Conservation (phyloP, 1,140 invertebrate genomes). For the Aethina tumida region DNA sequence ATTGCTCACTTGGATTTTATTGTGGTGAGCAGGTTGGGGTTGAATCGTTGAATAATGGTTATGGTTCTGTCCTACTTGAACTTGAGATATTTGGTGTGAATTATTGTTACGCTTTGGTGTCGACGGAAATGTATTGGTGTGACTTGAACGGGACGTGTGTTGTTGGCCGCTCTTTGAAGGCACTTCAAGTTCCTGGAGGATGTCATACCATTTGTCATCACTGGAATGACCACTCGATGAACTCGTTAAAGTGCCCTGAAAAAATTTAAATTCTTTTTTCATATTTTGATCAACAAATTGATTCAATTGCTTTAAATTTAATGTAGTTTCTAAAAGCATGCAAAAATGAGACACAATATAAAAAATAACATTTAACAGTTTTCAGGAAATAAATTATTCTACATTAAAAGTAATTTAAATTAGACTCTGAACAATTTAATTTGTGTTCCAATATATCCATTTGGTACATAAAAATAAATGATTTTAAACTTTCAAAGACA, state of each 20-base stretch:
- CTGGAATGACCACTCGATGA: slow-evolving; percentile 56
- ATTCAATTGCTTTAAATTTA: no score
- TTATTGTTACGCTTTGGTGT: slow-evolving; percentile 31
- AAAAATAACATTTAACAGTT: no score
- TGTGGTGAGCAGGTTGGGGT: slow-evolving; percentile 27
- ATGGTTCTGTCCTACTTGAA: slow-evolving; percentile 23
- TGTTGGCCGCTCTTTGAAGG: slow-evolving; percentile 21
- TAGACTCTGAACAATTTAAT: no score
- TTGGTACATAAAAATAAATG: no score
- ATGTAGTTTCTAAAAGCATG: no score
- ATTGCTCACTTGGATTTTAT: slow-evolving; percentile 36
- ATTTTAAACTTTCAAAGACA: no score
- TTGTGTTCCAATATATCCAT: no score
- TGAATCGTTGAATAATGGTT: slow-evolving; percentile 30
- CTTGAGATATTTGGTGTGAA: slow-evolving; percentile 15
- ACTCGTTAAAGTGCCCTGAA: slow-evolving; percentile 47
- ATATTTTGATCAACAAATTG: not conserved
- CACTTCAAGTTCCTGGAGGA: slow-evolving; percentile 25
- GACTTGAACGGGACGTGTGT: slow-evolving; percentile 16
- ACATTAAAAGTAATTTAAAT: no score
- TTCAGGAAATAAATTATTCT: no score
- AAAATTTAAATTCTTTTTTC: slow-evolving; percentile 8
- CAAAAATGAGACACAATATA: no score
- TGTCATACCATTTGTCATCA: slow-evolving; percentile 53
- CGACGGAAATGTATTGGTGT: slow-evolving; percentile 31